Conservation (phyloP, 1,140 invertebrate genomes). For the Nasonia longicornis region DNA sequence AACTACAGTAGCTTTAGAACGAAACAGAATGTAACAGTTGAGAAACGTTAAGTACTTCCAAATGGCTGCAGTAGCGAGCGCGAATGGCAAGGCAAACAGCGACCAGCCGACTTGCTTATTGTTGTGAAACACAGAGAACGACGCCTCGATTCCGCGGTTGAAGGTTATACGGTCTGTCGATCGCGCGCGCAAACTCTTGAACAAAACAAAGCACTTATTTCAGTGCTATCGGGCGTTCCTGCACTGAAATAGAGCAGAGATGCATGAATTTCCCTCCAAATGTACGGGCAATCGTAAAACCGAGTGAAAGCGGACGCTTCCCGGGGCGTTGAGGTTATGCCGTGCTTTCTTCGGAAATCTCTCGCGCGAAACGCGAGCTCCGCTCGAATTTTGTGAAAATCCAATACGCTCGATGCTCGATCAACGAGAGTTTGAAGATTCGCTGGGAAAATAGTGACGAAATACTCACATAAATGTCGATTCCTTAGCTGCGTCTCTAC, state of each 20-base stretch:
- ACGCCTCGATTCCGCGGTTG: neutral
- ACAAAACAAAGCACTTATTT: neutral
- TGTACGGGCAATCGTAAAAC: neutral
- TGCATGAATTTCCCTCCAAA: neutral
- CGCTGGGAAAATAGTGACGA: neutral
- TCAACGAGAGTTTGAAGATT: too few relatives aligned
- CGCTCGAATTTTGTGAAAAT: neutral
- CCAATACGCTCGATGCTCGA: too few relatives aligned
- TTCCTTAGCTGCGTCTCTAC: slow-evolving; percentile 2
- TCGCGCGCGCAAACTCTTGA: too few relatives aligned
- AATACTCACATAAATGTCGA: slow-evolving; percentile 37
- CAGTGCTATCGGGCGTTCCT: neutral
- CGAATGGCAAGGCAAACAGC: too few relatives aligned
- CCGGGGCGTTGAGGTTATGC: slow-evolving; percentile 21
- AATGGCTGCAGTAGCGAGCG: too few relatives aligned
- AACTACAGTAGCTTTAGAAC: neutral
- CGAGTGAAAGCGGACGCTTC: slow-evolving; percentile 19
- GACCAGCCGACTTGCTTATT: neutral
- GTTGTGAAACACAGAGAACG: slow-evolving; percentile 3
- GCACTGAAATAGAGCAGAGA: neutral
- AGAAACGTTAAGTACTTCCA: too few relatives aligned
- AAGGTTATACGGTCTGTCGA: neutral
- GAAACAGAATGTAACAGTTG: too few relatives aligned
- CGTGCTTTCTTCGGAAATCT: neutral
- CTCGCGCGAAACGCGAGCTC: neutral